Base-by-base conservation (phyloP, 2,113 vertebrate genomes). In the Malurus cyaneus region DNA sequence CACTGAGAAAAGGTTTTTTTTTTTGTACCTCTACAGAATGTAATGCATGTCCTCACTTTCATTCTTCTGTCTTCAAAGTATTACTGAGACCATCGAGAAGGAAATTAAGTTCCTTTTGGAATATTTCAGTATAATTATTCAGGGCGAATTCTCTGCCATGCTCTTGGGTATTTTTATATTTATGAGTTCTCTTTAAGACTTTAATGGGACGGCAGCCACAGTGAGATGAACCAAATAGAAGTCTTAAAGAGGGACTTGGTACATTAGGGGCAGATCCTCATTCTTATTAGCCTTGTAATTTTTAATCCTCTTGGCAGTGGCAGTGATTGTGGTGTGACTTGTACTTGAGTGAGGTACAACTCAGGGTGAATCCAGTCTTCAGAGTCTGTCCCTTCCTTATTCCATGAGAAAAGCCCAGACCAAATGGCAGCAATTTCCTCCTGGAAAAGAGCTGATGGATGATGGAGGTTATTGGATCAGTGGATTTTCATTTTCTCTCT, bases 81-180 rank as follows among this genome's bases (percentile, higher is more conserved):
- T 81, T 85, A 85, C 71, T 49, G 80, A 88, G 79, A 77, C 73
- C 93, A 87, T 89, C 4, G 18, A 95, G 91, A 82, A 93, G 82
- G 78, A 97, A 96, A 94, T 94, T 89, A 91, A 86, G 82, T 91
- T 92, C 72, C 69, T 79, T 71, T 92, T 72, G 92, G 82, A 94
- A 76, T 53, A 86, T 93, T 93, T 87, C 67, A 76, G 72, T 53
- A 66, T 82, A 93, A 95, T 96, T 95, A 95, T 94, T 88, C 92
- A 92, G 86, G 82, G 88, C 92, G 69, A 86, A 92, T 86, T 94
- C 89, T 95, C 52, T 84, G 86, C 72, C 86, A 84, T 2, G 13
- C 65, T 96, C 82, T 84, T 72, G 90, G 61, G 86, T 94, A 90
- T 92, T 97, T 97, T 96, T 95, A 84, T 86, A 97, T 96, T 94